Base-by-base conservation (phyloP, 1,140 invertebrate genomes). In the Rhizoglyphus robini region DNA sequence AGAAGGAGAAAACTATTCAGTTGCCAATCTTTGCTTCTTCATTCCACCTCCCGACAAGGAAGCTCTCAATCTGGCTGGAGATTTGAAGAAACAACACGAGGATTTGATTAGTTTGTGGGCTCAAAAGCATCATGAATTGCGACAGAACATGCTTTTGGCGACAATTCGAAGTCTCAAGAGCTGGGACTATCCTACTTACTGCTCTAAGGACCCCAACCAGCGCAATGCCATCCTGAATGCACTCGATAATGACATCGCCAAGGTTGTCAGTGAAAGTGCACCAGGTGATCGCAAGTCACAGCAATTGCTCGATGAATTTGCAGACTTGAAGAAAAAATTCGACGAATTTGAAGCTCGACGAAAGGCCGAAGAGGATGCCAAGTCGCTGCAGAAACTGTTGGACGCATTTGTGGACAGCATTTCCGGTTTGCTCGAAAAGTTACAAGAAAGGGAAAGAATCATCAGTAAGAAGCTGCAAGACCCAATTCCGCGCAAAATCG, bases 111-210 rank as follows among this genome's bases (percentile, higher is more conserved):
- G 87, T 47, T 76, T 97, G 32, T 97, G 94, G 92, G 90, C 95
- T 74, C 87, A 90, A 73, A 96, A 96, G 75, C 91, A 98, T 73
- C 79, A 94, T 46, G 81, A 91, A 65, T 83, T 97, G 78, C 78
- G 93, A 29, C 91, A 94, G 75, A 96, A 96, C 73, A 97, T 97
- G 92, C 94, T 99, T 68, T 92, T 97, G 73, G 92, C 94, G 23
- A 98, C 95, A 30, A 96, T 98, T 72, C 90, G 91, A 73, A 88
- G 93, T 25, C 90, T 96, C 31, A 94, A 94, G 75, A 86, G 86
- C 68, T 97, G 93, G 94, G 92, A 96, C 74, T 82, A 96, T 65
- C 84, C 76, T 31, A 76, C 73, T 1, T 68, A 67, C 30, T 48
- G 36, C 46, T 29, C 59, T 1, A 94, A 98, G 84, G 94, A 92